Evolutionary conservation across 2,797 vertebrate genomes (phyloP).

Genomic region (Diplodus sargus): DNA sequence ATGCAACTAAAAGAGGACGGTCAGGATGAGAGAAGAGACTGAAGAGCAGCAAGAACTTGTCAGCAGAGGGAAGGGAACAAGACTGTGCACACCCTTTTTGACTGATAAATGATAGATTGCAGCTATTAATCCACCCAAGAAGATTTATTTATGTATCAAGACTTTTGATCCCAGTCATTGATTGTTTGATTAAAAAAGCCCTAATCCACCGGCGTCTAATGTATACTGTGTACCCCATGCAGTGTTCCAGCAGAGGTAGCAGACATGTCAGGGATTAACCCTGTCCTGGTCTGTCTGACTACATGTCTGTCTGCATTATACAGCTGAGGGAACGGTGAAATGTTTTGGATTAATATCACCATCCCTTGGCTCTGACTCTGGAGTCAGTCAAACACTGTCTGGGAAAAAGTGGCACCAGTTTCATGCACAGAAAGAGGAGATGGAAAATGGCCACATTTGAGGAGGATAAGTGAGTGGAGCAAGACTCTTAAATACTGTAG

Average conservation of each 20-base stretch:
- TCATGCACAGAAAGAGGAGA: neutral
- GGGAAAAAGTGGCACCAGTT: constrained; percentile 7
- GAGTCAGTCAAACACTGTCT: constrained; percentile 13
- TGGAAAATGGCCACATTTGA: neutral
- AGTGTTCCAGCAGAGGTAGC: constrained; percentile 34
- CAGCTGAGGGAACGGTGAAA: constrained; percentile 26
- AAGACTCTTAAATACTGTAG: constrained; percentile 13
- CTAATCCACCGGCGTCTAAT: constrained; percentile 43
- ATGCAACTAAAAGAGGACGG: neutral
- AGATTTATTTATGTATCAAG: constrained; percentile 22
- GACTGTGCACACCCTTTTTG: neutral
- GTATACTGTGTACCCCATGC: constrained; percentile 10
- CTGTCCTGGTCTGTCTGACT: constrained; percentile 46
- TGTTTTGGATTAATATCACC: constrained; percentile 40
- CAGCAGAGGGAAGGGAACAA: neutral
- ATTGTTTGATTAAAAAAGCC: constrained; percentile 22
- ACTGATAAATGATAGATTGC: constrained; percentile 7
- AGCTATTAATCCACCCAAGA: neutral
- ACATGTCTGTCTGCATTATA: constrained; percentile 48
- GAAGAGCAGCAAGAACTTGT: neutral
- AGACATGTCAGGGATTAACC: constrained; percentile 69
- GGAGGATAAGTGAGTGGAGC: neutral
- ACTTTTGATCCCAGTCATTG: constrained; percentile 37
- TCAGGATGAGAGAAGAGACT: neutral
- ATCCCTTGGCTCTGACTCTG: constrained; percentile 3